Evolutionary conservation across 1,140 invertebrate genomes (phyloP), one percentile per base, ranked within the genome.

Genomic region (Platyscapa corneri): DNA sequence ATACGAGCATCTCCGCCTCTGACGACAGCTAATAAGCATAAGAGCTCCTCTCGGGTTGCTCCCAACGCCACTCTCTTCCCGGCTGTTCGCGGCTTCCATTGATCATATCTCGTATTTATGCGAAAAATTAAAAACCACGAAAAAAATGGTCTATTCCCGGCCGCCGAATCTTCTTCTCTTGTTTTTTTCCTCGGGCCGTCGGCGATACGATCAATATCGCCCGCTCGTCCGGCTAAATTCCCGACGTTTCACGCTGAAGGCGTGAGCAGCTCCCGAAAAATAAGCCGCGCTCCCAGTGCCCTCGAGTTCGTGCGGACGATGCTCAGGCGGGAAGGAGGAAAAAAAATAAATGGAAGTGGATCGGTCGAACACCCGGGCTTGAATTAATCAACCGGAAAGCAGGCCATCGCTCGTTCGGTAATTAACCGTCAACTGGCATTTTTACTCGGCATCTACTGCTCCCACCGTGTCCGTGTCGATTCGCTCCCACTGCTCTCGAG

Each of bases 161-260:
- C 37, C 39, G 37, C 27, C 34, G 79, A 42, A 30, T 20, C 64
- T 3, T 60, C 23, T 60, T 23, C 56, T 60, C 10, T 60, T 6
- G 10, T 60, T 60, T 60, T 14, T 60, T 53, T 60, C 3, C n/a
- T 18, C 65, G 12, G 18, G 30, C n/a, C 64, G 8, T 39, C 32
- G 56, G 56, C 56, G 86, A 84, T 83, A 86, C 80, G 86, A 83
- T 83, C 82, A 64, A 76, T 75, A 83, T 75, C 56, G 70, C 3
- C 14, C 53, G 37, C 16, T 53, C 39, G 80, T 30, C 42, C 42
- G 78, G 34, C 39, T 30, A 72, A 76, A 64, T 83, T 60, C 56
- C 27, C 65, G 30, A 42, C 80, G 42, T 42, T 72, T 82, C 46
- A 72, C 80, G 67, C 56, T 60, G 5, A 60, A 60, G 56, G 56